These are phyloP conservation scores for Sapajus apella DNA, from an alignment of 2,113 vertebrate genomes.

Conservation along the genomic window DNA sequence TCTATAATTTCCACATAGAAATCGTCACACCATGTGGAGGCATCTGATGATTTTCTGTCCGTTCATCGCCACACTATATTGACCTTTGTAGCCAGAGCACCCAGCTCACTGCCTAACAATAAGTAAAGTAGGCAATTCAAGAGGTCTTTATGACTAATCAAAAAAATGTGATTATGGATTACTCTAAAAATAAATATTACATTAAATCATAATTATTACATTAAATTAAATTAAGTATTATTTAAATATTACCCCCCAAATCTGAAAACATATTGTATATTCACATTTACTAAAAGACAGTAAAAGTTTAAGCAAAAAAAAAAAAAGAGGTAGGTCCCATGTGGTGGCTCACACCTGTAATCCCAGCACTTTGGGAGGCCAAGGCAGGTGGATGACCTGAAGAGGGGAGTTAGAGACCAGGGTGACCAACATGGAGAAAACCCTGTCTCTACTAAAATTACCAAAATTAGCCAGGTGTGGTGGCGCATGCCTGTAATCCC, in stretches of 20 bases:
- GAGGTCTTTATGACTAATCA: not conserved
- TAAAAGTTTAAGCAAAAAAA: not conserved
- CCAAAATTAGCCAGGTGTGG: no score
- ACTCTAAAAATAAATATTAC: not conserved
- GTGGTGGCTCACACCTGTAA: no score
- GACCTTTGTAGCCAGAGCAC: not conserved
- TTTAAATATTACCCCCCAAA: not conserved
- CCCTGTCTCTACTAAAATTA: no score
- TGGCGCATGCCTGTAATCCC: no score
- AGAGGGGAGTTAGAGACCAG: no score
- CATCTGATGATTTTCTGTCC: not conserved
- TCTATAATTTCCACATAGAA: not conserved
- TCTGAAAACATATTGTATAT: not conserved
- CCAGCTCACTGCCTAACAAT: not conserved
- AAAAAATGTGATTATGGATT: not conserved
- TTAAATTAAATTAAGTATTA: not conserved
- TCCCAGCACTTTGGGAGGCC: no score
- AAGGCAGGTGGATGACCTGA: no score
- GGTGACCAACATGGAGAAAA: no score
- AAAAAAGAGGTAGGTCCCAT: not conserved
- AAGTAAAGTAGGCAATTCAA: not conserved
- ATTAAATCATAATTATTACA: not conserved
- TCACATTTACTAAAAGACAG: not conserved
- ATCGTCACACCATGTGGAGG: not conserved
- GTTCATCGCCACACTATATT: fast-evolving